Evolutionary conservation across 2,113 vertebrate genomes (phyloP), one percentile per base, ranked within the genome.

Genomic region (Corythoichthys haematopterus): DNA sequence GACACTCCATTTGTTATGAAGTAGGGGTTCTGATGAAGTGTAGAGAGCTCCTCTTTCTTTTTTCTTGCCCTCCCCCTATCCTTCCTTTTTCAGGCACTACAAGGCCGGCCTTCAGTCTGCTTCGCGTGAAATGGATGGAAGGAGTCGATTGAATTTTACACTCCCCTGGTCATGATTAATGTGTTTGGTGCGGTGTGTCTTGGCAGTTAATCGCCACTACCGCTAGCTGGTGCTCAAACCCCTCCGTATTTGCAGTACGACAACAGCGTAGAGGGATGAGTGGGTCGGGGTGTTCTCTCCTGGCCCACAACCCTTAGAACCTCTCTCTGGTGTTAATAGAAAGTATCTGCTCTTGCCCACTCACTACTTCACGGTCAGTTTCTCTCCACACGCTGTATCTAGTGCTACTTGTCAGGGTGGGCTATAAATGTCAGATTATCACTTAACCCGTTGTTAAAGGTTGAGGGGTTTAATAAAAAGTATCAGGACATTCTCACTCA

Each of bases 101-200:
- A 95, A 94, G 95, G 93, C 94, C 92, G 89, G 93, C 94, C 94
- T 95, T 96, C 94, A 95, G 92, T 93, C 90, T 90, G 93, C 93
- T 91, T 89, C 88, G 81, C 92, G 88, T 91, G 91, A 93, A 95
- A 95, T 94, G 95, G 94, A 95, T 95, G 93, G 93, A 95, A 94
- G 93, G 93, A 94, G 93, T 93, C 93, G 93, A 95, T 94, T 95
- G 94, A 94, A 95, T 96, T 96, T 95, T 95, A 95, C 94, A 96
- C 94, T 93, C 91, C 89, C 65, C 91, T 94, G 93, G 89, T 91
- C 90, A 90, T 96, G 95, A 96, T 96, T 95, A 95, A 95, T 96
- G 93, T 84, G 87, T 68, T 65, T 83, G 83, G 84, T 80, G 85
- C 28, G 82, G 75, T 76, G 71, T 65, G 58, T 70, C 84, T 81